phyloP scores from a whole-genome alignment of 1,140 invertebrate species.

The Cherax quadricarinatus region DNA sequence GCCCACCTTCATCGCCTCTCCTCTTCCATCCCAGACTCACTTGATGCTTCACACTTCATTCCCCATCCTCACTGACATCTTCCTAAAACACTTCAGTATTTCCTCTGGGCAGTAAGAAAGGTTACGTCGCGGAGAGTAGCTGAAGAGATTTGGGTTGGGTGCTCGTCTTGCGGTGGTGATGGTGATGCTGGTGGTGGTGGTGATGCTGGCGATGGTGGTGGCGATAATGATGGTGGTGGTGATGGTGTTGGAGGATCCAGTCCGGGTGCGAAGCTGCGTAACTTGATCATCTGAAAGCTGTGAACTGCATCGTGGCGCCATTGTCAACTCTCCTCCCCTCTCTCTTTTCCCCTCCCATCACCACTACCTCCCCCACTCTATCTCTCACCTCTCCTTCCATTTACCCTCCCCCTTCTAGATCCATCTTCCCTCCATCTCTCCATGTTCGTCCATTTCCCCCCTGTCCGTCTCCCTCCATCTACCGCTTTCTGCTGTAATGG shows the following conservation, averaged over 20 bases:
- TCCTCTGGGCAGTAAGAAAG: too few species aligned
- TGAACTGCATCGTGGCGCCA: constrained; percentile 52
- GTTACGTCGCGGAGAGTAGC: too few species aligned
- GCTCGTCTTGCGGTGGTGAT: too few species aligned
- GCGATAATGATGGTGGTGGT: not conserved
- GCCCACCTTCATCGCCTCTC: constrained; percentile 16
- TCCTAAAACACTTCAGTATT: too few species aligned
- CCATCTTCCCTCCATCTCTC: too few species aligned
- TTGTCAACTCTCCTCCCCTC: not conserved
- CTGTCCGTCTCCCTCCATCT: too few species aligned
- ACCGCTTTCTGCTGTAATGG: too few species aligned
- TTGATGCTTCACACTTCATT: not conserved
- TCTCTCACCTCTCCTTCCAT: too few species aligned
- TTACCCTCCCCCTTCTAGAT: too few species aligned
- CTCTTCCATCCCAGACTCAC: not conserved
- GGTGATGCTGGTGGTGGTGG: not conserved
- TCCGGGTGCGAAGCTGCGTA: constrained; percentile 42
- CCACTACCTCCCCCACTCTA: not conserved
- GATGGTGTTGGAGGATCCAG: constrained; percentile 15
- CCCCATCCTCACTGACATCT: not conserved
- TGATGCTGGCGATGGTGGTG: not conserved
- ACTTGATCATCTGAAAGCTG: constrained; percentile 43
- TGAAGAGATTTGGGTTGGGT: too few species aligned
- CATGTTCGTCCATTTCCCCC: too few species aligned
- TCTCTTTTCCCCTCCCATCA: not conserved